Evolutionary conservation across 2,888 invertebrate species (phyloP), one percentile per base, ranked within the genome.

Genomic region (Calameuta pallipes): DNA sequence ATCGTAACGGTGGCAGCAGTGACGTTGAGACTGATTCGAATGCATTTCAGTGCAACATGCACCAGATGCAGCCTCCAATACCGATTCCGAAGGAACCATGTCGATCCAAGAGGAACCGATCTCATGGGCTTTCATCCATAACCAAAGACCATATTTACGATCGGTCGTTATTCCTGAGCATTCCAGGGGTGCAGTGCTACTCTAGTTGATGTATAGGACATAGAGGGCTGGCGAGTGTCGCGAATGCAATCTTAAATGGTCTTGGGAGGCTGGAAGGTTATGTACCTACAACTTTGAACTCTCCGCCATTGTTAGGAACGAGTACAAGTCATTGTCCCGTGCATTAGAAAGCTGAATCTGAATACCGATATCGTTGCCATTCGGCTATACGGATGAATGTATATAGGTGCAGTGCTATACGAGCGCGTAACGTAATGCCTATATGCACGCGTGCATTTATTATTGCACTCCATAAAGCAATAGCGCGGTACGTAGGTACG

Each of bases 341-440:
- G 83, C 80, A 86, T 88, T 88, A 87, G 86, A 88, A 88, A 88
- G 88, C 85, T 82, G 76, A 83, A 82, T 85, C 82, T 81, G 85
- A 83, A 82, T 85, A 78, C 74, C 71, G 69, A 81, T 83, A 82
- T 83, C 84, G 82, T 75, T 77, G 75, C 79, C 79, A 75, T 80
- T 82, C 81, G 80, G 78, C 23, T 56, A 9, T 76, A 73, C 69
- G 76, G 74, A 80, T 79, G 76, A 82, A 79, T 78, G 75, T 75
- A 75, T 35, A 73, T 79, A 71, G 15, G 33, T 71, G 15, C n/a
- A 71, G 31, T 23, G 33, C 0, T 33, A 33, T 31, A 31, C 31
- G 33, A 13, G 31, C 33, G 71, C 78, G 75, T 73, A 77, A 79
- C 77, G 81, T 79, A 82, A 79, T 79, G 81, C 79, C 79, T 83